Evolutionary conservation across 1,140 invertebrate genomes (phyloP).

Genomic region (Cyrtorhinus lividipennis): DNA sequence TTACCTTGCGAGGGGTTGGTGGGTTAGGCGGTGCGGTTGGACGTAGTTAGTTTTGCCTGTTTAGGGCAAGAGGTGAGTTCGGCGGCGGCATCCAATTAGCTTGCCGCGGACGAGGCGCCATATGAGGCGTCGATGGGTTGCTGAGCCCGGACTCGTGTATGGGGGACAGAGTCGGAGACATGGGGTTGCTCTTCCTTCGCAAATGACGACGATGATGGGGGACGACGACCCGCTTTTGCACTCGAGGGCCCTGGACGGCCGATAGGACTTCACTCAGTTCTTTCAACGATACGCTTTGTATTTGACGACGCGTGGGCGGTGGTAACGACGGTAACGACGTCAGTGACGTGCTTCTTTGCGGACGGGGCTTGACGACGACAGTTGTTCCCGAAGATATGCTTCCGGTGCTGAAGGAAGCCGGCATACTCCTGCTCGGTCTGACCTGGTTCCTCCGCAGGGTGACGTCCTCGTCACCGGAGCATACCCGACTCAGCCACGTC

Average conservation of each 20-base stretch:
- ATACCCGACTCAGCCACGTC: conserved; percentile 7
- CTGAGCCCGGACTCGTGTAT: conserved; percentile 57
- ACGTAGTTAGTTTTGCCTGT: conserved; percentile 4
- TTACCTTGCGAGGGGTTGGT: background rate
- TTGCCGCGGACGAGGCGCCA: conserved; percentile 20
- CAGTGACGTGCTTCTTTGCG: conserved; percentile 19
- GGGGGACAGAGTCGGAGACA: conserved; percentile 41
- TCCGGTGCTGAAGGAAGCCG: conserved; percentile 18
- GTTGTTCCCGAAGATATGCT: conserved; percentile 16
- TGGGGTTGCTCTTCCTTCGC: conserved; percentile 32
- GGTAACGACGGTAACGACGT: conserved; percentile 33
- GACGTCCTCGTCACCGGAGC: background rate
- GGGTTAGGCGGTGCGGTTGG: background rate
- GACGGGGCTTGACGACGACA: conserved; percentile 17
- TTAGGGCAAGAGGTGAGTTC: conserved; percentile 10
- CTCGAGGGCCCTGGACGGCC: conserved; percentile 27
- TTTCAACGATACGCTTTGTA: conserved; percentile 30
- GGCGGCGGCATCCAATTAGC: conserved; percentile 11
- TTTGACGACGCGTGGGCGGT: conserved; percentile 33
- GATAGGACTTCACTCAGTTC: conserved; percentile 36
- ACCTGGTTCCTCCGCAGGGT: conserved; percentile 20
- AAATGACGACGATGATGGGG: conserved; percentile 22
- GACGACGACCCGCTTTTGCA: conserved; percentile 19
- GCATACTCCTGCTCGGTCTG: conserved; percentile 18
- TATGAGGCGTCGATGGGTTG: conserved; percentile 36